Evolutionary conservation across 2,797 vertebrate species (phyloP), one percentile per base, ranked within the genome.

Genomic region (Anguilla marmorata): DNA sequence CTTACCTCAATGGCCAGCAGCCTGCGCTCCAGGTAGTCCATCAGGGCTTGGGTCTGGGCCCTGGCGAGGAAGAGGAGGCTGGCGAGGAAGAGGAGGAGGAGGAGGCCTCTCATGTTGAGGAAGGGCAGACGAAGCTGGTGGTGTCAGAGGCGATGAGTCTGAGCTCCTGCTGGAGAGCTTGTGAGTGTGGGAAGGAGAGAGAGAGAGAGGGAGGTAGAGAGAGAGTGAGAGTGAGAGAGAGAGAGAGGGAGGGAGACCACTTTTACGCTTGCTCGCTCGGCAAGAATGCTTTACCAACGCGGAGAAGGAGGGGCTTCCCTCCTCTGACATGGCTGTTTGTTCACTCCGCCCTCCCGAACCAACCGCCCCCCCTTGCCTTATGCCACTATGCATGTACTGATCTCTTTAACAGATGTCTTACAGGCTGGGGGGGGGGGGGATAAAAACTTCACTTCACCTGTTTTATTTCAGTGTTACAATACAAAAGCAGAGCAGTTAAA

Each of bases 21-120:
- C 87, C 98, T 96, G 90, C 97, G 96, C 93, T 99, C 98, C 95
- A 99, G 96, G 92, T 99, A 99, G 92, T 99, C 98, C 97, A 99
- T 96, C 90, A 99, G 95, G n/a, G 97, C 96, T 92, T 98, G 97
- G 95, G 97, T 95, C 95, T 98, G 96, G 86, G 94, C 93, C 89
- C 89, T 87, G 21, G 93, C 92, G 89, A 95, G 91, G 58, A 95
- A 90, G 91, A 96, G 92, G 89, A 97, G 94, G 86, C 94, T 87
- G 72, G 95, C 87, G 86, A 96, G 41, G 74, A 66, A 5, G 60
- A 66, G 24, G 87, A 98, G 91, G 79, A 98, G 92, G 88, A 96
- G 90, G 84, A 94, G 95, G 90, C 86, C 92, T 93, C 93, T 93
- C 96, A 95, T 96, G 90, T 87, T 94, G 89, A 91, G 89, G 89